Percentiles rank a stretch among this genome's conserved stretches.
These are phyloP conservation scores for Colaptes auratus DNA, from an alignment of 2,113 vertebrate species.

Conservation along the genomic window DNA sequence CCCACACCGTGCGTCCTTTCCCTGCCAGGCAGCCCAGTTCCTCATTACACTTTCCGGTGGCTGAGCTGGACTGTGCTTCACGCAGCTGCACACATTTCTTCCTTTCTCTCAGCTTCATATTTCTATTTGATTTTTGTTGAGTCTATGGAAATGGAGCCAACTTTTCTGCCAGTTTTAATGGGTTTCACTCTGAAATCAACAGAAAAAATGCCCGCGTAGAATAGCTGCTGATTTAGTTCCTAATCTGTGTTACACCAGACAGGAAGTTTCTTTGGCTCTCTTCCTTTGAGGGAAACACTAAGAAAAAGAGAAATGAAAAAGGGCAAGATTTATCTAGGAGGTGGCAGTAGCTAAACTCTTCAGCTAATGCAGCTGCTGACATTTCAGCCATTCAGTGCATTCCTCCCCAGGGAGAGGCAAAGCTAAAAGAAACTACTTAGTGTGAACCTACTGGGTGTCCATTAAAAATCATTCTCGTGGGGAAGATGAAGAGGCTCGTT, in stretches of 20 bases:
- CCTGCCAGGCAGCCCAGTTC: neutral
- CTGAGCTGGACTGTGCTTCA: neutral
- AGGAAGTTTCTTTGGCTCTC: slow-evolving; percentile 44
- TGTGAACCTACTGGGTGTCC: slow-evolving; percentile 57
- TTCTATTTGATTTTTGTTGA: slow-evolving; percentile 29
- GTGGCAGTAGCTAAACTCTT: slow-evolving; percentile 47
- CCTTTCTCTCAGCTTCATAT: neutral
- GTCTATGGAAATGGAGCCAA: neutral
- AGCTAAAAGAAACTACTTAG: slow-evolving; percentile 55
- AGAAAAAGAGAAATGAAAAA: slow-evolving; percentile 40
- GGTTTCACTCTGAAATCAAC: slow-evolving; percentile 15
- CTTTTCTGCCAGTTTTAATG: slow-evolving; percentile 19
- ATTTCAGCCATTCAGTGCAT: slow-evolving; percentile 53
- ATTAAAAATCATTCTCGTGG: slow-evolving; percentile 61
- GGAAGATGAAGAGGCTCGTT: slow-evolving; percentile 57
- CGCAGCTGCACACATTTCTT: neutral
- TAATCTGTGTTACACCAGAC: slow-evolving; percentile 31
- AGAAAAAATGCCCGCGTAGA: slow-evolving; percentile 16
- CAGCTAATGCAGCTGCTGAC: slow-evolving; percentile 41
- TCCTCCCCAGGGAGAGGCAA: slow-evolving; percentile 46
- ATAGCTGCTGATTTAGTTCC: slow-evolving; percentile 46
- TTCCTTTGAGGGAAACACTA: slow-evolving; percentile 35
- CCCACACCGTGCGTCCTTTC: neutral
- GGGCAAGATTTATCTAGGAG: slow-evolving; percentile 50
- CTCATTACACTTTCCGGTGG: accelerated